Base-by-base conservation (phyloP, 2,797 vertebrate species). In the Schizopygopsis malacanthus region DNA sequence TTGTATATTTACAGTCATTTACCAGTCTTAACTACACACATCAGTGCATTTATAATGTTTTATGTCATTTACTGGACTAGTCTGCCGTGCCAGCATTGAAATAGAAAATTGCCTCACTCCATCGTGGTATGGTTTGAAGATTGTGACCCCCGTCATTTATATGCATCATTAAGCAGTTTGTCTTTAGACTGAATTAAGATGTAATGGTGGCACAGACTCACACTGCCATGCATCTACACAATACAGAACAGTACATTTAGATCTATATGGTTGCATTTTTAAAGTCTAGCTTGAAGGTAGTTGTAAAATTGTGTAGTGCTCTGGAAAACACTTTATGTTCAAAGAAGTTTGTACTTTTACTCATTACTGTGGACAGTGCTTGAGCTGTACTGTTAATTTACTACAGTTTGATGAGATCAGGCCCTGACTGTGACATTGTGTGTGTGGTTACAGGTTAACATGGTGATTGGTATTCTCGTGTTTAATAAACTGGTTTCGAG, bases 401-500 rank as follows among this genome's bases (percentile, higher is more conserved):
- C 37, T 7, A 15, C 15, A 73, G 3, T 76, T 50, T 52, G 56
- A 76, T 47, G 16, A 33, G 47, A 20, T 37, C 47, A 76, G 73
- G 47, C 16, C 47, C 37, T 78, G 37, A 41, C 11, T 41, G 52
- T 78, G 61, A 33, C 54, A 45, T 2, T 70, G 47, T 54, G 8
- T 59, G 73, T 13, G 59, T 78, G 33, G 87, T 39, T 81, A 15
- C 95, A 99, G 98, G 98, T 99, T 92, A 99, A 99, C 95, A 99
- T 99, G 98, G 98, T 99, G 95, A 99, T 99, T 92, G 98, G 98
- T 91, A 99, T 99, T 95, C 95, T 99, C 95, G 98, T 99, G 91
- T 99, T 99, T 97, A 99, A 99, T 96, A 99, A 99, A 93, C 96
- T 99, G 92, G 98, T 99, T 96, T 99, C 98, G 94, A 99, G 98